phyloP scores from a whole-genome alignment of 30 jellyfish, hydroid and myxozoan species.

The Chironex yamaguchii region DNA sequence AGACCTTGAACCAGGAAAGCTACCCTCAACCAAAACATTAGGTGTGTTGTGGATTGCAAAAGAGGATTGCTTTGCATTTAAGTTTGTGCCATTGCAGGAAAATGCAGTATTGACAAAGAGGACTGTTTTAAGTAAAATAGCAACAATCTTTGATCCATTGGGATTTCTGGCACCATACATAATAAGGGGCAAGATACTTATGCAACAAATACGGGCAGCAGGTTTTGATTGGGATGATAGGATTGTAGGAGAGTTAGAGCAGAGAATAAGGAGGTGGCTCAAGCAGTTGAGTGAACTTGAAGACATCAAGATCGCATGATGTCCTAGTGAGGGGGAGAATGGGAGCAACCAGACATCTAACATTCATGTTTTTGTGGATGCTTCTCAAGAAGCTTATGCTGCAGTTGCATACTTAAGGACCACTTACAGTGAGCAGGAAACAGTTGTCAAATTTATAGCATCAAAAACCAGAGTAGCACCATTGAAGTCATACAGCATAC shows the following conservation, averaged over 20 bases:
- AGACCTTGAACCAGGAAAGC: not conserved
- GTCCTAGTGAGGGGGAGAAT: too few species aligned
- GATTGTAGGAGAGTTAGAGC: not conserved
- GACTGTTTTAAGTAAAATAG: not conserved
- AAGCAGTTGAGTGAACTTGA: too few species aligned
- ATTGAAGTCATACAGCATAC: not conserved
- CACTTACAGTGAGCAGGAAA: too few species aligned
- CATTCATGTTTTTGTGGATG: too few species aligned
- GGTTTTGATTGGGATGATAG: not conserved
- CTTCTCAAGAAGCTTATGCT: too few species aligned
- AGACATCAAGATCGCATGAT: not conserved
- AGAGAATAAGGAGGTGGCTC: not conserved
- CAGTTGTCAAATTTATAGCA: not conserved
- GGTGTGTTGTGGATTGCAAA: conserved; percentile 18
- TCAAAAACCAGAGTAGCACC: not conserved
- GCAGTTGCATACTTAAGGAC: too few species aligned
- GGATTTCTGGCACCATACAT: not conserved
- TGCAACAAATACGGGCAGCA: not conserved
- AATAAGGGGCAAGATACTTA: not conserved
- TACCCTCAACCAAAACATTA: conserved; percentile 8
- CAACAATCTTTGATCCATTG: not conserved
- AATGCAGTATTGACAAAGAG: not conserved
- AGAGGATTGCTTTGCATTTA: not conserved
- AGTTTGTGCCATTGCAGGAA: not conserved
- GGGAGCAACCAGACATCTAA: too few species aligned